Conservation (phyloP, 2,113 vertebrate species). For the Oenanthe melanoleuca region DNA sequence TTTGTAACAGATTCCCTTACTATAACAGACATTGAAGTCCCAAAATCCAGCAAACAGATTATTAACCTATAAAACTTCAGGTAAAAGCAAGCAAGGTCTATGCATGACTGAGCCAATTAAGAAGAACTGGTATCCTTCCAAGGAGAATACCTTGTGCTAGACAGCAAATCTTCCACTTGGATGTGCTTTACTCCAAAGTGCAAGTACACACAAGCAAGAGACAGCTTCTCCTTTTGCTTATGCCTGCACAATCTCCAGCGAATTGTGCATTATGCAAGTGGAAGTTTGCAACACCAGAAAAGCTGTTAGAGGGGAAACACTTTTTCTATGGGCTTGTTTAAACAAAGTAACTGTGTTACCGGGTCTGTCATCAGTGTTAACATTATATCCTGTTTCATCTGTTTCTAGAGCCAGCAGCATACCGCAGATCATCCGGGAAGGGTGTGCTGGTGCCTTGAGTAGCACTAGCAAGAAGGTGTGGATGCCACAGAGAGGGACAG, state of each 20-base stretch:
- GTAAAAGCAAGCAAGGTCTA: neutral
- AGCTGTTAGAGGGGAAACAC: neutral
- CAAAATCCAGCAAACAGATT: slow-evolving; percentile 4
- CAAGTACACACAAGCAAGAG: neutral
- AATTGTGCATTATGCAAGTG: neutral
- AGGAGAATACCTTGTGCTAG: neutral
- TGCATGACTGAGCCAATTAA: neutral
- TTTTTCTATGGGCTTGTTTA: slow-evolving; percentile 25
- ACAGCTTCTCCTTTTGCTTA: neutral
- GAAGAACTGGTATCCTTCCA: neutral
- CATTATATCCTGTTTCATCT: neutral
- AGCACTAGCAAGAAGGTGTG: neutral
- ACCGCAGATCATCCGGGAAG: neutral
- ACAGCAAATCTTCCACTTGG: neutral
- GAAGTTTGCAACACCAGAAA: neutral
- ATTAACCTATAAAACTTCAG: neutral
- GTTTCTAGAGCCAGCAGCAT: neutral
- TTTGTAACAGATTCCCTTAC: neutral
- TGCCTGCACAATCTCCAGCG: neutral
- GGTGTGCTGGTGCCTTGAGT: neutral
- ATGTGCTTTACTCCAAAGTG: neutral
- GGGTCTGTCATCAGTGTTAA: slow-evolving; percentile 10
- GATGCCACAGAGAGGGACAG: neutral
- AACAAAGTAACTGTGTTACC: slow-evolving; percentile 35
- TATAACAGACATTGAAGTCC: neutral